Conservation (phyloP, 1,140 invertebrate genomes). For the Gonioctena quinquepunctata region DNA sequence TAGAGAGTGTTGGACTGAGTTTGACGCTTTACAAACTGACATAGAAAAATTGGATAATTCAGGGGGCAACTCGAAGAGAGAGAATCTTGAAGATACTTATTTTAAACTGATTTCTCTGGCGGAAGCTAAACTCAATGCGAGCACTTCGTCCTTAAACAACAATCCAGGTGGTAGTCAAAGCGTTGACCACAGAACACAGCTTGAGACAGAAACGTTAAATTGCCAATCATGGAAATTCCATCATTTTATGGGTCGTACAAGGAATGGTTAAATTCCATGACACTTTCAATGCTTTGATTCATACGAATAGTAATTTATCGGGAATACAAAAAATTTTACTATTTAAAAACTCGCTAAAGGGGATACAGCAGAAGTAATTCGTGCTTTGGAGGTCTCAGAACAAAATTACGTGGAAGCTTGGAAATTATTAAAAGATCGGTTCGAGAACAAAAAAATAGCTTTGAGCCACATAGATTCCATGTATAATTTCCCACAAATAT, state of each 20-base stretch:
- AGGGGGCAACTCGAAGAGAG: not conserved
- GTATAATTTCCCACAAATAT: not conserved
- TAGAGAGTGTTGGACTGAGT: not conserved
- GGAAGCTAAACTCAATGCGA: not conserved
- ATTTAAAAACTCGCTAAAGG: slow-evolving; percentile 9
- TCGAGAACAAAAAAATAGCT: slow-evolving; percentile 21
- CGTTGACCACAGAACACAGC: not conserved
- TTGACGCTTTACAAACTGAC: not conserved
- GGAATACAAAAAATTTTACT: slow-evolving; percentile 25
- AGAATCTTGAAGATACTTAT: not conserved
- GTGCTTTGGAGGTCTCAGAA: slow-evolving; percentile 15
- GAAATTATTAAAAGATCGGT: slow-evolving; percentile 14
- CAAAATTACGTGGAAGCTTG: slow-evolving; percentile 20
- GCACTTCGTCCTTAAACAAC: not conserved
- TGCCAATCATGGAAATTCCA: slow-evolving; percentile 17
- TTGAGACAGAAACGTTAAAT: slow-evolving; percentile 8
- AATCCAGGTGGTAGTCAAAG: not conserved
- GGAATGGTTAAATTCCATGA: slow-evolving; percentile 20
- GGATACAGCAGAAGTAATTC: slow-evolving; percentile 16
- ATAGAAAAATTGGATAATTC: not conserved
- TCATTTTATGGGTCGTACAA: slow-evolving; percentile 17
- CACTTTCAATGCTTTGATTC: too few relatives aligned
- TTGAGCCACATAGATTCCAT: slow-evolving; percentile 11
- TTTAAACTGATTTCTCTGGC: not conserved
- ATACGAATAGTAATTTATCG: not conserved